Percentiles rank a stretch among this genome's conserved stretches.
Conservation (phyloP, 2,113 vertebrate species). For the Rhinolophus sinicus region DNA sequence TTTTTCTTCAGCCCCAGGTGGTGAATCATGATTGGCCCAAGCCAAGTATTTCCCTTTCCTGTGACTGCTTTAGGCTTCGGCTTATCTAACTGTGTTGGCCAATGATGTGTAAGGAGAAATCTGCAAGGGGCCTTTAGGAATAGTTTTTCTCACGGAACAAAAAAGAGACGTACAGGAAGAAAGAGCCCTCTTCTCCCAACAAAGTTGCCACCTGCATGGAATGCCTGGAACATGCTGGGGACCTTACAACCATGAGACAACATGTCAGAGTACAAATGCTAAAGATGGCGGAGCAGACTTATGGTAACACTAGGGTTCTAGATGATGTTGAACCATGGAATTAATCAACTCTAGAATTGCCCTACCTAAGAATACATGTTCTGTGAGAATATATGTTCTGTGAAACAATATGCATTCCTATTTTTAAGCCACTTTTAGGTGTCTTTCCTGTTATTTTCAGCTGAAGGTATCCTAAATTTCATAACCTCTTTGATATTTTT, state of each 20-base stretch:
- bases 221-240: background rate
- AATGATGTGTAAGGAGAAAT: background rate
- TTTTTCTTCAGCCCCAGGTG: background rate
- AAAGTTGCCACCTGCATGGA: background rate
- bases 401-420: background rate
- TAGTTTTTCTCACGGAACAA: background rate
- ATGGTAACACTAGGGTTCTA: background rate
- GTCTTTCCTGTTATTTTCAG: background rate
- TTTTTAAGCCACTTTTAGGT: background rate
- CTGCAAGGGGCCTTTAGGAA: background rate
- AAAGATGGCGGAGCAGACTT: background rate
- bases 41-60: background rate
- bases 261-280: background rate
- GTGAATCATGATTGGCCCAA: background rate
- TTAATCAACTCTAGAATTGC: background rate
- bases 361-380: background rate
- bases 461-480: background rate
- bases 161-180: background rate
- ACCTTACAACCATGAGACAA: background rate
- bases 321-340: background rate
- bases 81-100: background rate
- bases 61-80: background rate
- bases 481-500: background rate
- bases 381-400: background rate
- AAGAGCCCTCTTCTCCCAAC: background rate